Evolutionary conservation across 2,113 vertebrate genomes (phyloP), one percentile per base, ranked within the genome.

Genomic region (Orthochromis malagaraziensis): DNA sequence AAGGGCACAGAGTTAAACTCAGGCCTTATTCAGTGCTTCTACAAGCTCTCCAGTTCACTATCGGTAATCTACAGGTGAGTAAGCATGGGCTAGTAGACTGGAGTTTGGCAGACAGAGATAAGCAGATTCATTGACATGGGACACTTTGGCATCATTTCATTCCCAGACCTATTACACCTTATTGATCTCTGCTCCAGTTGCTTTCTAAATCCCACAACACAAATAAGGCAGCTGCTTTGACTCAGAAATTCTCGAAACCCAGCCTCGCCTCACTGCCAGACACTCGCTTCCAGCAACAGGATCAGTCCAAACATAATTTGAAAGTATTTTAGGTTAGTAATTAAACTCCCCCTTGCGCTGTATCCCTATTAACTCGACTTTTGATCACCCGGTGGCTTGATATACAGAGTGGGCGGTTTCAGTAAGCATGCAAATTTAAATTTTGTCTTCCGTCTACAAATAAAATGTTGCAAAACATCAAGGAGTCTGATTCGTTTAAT

Each of bases 41-140:
- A 35, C 70, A 38, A 60, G 84, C 85, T 93, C 89, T 88, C 88
- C 85, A 83, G 88, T 92, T 85, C 91, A 81, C 85, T 94, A 94
- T 95, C 90, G 6, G 83, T 93, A 89, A 96, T 95, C 95, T 95
- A 94, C 95, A 95, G 93, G 94, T 95, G 94, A 94, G 91, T 91
- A 91, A 87, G 91, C 88, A 83, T 84, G 85, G 84, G 85, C 70
- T 54, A 79, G 87, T 86, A 35, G 83, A 90, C 87, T 83, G 83
- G 79, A 89, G 88, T 92, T 96, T 94, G 94, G 87, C 91, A 87
- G 93, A 92, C 89, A 87, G 89, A 93, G 95, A 96, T 96, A 96
- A 97, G 96, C 92, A 95, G 92, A 95, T 95, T 95, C 93, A 96
- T 95, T 95, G 95, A 96, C 93, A 94, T 91, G 87, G 89, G 92